A percentile compares a stretch with the other conserved stretches of the same genome.
Evolutionary conservation across 2,113 vertebrate species (phyloP).

Genomic region (Choloepus hoffmanni): DNA sequence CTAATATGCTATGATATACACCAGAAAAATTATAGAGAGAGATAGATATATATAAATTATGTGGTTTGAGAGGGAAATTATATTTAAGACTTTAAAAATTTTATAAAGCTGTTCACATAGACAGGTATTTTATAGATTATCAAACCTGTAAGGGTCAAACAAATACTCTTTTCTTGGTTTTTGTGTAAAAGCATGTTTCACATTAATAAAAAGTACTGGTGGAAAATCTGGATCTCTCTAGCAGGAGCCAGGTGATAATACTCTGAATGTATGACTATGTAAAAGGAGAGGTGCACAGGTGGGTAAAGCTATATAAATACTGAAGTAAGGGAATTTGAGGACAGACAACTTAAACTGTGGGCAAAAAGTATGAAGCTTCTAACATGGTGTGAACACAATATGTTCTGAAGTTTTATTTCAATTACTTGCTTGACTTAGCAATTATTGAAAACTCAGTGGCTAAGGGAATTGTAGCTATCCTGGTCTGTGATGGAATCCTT

Average conservation of each 20-base stretch:
- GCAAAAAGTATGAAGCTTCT: not conserved
- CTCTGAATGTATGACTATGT: not conserved
- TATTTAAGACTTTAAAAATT: not conserved
- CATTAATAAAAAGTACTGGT: not conserved
- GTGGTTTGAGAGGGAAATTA: not conserved
- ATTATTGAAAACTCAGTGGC: not conserved
- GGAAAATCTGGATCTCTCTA: not conserved
- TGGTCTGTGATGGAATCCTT: not conserved
- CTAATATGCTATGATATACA: not conserved
- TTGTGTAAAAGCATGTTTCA: not conserved
- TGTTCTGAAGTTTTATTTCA: not conserved
- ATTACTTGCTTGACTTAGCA: not conserved
- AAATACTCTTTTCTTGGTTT: not conserved
- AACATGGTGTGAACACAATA: not conserved
- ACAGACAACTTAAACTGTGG: not conserved
- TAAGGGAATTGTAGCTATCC: not conserved
- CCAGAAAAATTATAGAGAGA: not conserved
- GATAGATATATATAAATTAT: not conserved
- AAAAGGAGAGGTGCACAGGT: not conserved
- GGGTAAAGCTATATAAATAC: not conserved
- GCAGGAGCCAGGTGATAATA: not conserved
- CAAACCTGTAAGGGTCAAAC: not conserved
- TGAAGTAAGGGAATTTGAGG: not conserved
- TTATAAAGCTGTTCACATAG: not conserved
- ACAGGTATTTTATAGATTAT: not conserved